Conservation (phyloP, 2,113 vertebrate species). For the Pseudois nayaur region DNA sequence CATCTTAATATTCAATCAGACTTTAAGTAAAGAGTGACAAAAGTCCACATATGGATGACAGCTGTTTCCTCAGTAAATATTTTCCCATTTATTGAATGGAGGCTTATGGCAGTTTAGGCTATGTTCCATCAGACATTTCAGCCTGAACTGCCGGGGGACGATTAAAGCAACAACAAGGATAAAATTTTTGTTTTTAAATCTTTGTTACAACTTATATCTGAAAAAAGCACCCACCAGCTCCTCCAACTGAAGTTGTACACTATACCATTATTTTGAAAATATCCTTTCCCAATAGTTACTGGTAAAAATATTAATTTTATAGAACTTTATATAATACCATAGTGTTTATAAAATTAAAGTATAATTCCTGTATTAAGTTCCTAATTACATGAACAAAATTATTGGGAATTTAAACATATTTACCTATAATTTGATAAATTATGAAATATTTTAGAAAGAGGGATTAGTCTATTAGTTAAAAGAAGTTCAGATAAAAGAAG, state of each 20-base stretch:
- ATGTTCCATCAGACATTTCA: slow-evolving; percentile 71
- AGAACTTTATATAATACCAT: background rate
- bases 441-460: background rate
- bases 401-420: background rate
- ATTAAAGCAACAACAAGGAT: slow-evolving; percentile 41
- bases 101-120: slow-evolving; percentile 78
- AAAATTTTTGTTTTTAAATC: slow-evolving; percentile 44
- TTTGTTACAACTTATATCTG: slow-evolving; percentile 29
- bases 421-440: background rate
- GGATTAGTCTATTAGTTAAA: background rate
- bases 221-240: slow-evolving; percentile 17
- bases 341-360: background rate
- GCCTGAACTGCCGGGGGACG: slow-evolving; percentile 41
- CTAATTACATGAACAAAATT: background rate
- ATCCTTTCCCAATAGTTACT: background rate
- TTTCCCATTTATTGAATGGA: slow-evolving; percentile 80
- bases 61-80: slow-evolving; percentile 87
- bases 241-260: background rate
- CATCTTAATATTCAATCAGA: slow-evolving; percentile 84
- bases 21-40: slow-evolving; percentile 87
- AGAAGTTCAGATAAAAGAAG: background rate
- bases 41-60: slow-evolving; percentile 88
- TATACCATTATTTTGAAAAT: background rate
- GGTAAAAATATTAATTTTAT: background rate
- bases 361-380: background rate